Conservation (phyloP, 2,888 invertebrate genomes). For the Calliscelio sp. region DNA sequence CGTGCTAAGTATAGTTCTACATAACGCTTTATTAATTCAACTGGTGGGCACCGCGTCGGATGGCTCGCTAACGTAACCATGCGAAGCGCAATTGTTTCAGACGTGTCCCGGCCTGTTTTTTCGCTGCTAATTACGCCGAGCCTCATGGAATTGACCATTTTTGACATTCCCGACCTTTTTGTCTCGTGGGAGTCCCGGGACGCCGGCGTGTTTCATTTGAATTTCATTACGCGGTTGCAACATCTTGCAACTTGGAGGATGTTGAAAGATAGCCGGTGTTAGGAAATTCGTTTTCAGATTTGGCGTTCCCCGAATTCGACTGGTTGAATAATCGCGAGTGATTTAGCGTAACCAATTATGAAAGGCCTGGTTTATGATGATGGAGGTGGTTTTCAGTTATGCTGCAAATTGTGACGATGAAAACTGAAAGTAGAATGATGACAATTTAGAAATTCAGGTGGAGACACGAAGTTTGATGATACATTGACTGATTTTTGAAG, state of each 20-base stretch:
- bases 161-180: slow-evolving; percentile 46
- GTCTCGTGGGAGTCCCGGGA: slow-evolving; percentile 52
- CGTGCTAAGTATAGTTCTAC: slow-evolving; percentile 77
- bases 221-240: slow-evolving; percentile 44
- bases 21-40: slow-evolving; percentile 79
- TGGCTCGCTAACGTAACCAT: slow-evolving; percentile 58
- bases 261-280: slow-evolving; percentile 39
- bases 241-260: slow-evolving; percentile 37
- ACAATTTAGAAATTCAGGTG: too few relatives aligned
- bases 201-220: slow-evolving; percentile 32
- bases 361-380: too few relatives aligned
- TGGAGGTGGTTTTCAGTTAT: too few relatives aligned
- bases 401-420: too few relatives aligned
- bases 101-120: slow-evolving; percentile 35
- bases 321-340: neutral
- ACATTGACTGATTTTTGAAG: too few relatives aligned
- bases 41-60: slow-evolving; percentile 69
- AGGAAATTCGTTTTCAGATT: slow-evolving; percentile 36
- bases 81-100: slow-evolving; percentile 61
- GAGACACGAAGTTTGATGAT: too few relatives aligned
- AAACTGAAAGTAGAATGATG: too few relatives aligned
- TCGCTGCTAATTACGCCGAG: slow-evolving; percentile 34
- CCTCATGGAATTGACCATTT: slow-evolving; percentile 54
- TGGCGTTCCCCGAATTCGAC: slow-evolving; percentile 13
- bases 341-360: too few relatives aligned